Base-by-base conservation (phyloP, 1,140 invertebrate genomes). In the Leptopilina boulardi region DNA sequence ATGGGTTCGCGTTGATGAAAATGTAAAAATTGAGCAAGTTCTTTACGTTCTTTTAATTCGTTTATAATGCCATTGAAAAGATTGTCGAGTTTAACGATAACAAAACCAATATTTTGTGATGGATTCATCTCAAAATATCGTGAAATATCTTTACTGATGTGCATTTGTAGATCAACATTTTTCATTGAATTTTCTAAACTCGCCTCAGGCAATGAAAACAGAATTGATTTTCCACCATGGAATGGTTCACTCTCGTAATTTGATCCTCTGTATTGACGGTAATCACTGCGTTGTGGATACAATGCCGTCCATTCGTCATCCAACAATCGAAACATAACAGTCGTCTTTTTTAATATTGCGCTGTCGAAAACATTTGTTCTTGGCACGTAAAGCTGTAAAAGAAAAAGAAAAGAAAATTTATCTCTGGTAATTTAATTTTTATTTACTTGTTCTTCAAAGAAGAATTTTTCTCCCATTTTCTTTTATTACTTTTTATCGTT, bases 141-240 rank as follows among this genome's bases (percentile, higher is more conserved):
- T 15, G 83, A 86, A 13, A 87, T 73, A 59, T 86, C 76, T 34
- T 83, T 87, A 15, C 70, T 76, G 0, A 85, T 85, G 44, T 73
- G 80, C 1, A 89, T 13, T 30, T 88, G 79, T 3, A 88, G 13
- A 8, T 77, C 71, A 0, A 86, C 41, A 0, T 75, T 80, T 9
- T 56, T 34, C 18, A 77, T 70, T 2, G 71, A 18, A 4, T 80
- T 47, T 44, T 82, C 47, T 1, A 87, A 76, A 13, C 18, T 71
- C 2, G 38, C 10, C 15, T 79, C 73, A 2, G 86, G 77, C 0
- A 89, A n/a, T 1, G 85, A 71, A 47, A 89, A 87, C 6, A 89
- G 77, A 11, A 89, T 70, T 0, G 89, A 90, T 74, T 76, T 85
- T 1, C 89, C 89, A 11, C 87, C 86, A 74, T 88, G 73, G 38